Evolutionary conservation across 2,113 vertebrate genomes (phyloP).

Genomic region (Lucifuga dentata): DNA sequence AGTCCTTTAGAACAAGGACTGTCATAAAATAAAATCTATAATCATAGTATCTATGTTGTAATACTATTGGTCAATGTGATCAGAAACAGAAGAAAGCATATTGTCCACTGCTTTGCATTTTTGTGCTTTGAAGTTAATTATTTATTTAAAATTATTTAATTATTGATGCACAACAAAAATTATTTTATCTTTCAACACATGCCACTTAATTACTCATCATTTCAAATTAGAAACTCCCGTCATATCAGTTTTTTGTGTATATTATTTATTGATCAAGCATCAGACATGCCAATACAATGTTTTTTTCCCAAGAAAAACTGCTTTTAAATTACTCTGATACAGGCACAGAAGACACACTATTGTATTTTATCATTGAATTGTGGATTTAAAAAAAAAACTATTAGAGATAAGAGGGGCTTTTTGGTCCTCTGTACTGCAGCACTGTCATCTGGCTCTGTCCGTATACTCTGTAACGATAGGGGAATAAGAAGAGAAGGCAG

Average conservation of each 20-base stretch:
- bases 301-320: not conserved
- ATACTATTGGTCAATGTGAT: too few species aligned
- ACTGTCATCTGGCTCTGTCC: too few species aligned
- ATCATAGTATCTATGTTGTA: too few species aligned
- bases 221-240: not conserved
- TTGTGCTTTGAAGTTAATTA: too few species aligned
- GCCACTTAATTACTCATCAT: not conserved
- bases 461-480: not conserved
- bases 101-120: too few species aligned
- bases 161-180: too few species aligned
- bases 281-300: not conserved
- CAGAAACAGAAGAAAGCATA: too few species aligned
- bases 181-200: too few species aligned
- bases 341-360: not conserved
- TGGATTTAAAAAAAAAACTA: too few species aligned
- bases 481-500: constrained; percentile 16
- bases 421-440: not conserved
- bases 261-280: not conserved
- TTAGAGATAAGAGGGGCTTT: not conserved
- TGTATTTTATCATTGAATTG: not conserved
- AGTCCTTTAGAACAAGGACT: too few species aligned
- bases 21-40: too few species aligned
- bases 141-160: too few species aligned
- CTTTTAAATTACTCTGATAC: constrained; percentile 1
- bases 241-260: not conserved